Percentiles rank a stretch among this genome's conserved stretches.
Evolutionary conservation across 1,140 invertebrate species (phyloP).

Genomic region (Tachypleus tridentatus): DNA sequence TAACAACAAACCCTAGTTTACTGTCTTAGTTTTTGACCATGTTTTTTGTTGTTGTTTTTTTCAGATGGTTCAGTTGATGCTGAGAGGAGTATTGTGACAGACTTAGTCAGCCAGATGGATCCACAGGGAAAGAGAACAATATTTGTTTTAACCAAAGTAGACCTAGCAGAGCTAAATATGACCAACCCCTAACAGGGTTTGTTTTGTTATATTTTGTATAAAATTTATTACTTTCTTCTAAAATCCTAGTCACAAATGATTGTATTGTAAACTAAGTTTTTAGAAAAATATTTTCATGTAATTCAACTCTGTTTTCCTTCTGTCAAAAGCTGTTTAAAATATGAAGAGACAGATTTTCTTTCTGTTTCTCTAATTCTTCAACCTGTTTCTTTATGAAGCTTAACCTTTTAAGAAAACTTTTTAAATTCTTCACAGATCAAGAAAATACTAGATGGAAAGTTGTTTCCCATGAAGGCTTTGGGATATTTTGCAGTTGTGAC

Average conservation of each 20-base stretch:
- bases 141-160: constrained; percentile 97
- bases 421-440: constrained; percentile 52
- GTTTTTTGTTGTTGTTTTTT: background rate
- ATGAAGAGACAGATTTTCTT: background rate
- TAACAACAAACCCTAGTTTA: too few species aligned
- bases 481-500: constrained; percentile 99
- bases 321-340: too few species aligned
- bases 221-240: constrained; percentile 5
- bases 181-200: constrained; percentile 84
- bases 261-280: background rate
- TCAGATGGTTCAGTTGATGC: constrained; percentile 94
- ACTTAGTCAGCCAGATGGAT: constrained; percentile 91
- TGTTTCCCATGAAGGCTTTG: constrained; percentile 98
- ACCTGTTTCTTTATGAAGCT: constrained; percentile 1
- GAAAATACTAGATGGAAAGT: constrained; percentile 87
- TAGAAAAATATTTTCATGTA: constrained; percentile 13
- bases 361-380: background rate
- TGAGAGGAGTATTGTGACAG: constrained; percentile 96
- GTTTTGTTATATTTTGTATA: constrained; percentile 21
- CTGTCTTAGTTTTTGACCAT: too few species aligned
- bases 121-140: constrained; percentile 91
- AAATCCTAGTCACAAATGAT: background rate
- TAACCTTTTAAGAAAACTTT: background rate
- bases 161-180: constrained; percentile 89
- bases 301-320: background rate